Conservation (phyloP, 2,113 vertebrate genomes). For the Otolemur garnettii region DNA sequence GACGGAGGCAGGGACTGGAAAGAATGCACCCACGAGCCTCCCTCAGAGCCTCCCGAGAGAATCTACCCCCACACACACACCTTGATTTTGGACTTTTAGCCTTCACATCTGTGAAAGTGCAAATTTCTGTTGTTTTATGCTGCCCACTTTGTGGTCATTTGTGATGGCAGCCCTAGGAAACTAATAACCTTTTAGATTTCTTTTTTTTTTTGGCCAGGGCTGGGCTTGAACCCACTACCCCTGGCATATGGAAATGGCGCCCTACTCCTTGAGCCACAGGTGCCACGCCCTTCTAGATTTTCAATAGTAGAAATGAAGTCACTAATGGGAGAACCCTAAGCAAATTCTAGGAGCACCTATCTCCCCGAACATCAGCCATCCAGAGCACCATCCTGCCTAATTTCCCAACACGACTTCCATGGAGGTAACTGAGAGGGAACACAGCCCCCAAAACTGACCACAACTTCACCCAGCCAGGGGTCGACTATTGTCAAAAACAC, state of each 20-base stretch:
- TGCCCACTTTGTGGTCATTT: too few species aligned
- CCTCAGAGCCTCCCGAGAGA: neutral
- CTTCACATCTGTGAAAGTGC: neutral
- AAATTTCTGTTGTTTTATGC: neutral
- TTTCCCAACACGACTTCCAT: accelerated
- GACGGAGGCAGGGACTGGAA: neutral
- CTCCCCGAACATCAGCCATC: accelerated
- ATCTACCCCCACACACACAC: neutral
- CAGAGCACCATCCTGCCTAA: accelerated
- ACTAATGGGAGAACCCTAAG: too few species aligned
- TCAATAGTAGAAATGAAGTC: neutral
- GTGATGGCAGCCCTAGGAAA: neutral
- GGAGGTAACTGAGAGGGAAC: accelerated
- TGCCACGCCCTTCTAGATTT: neutral
- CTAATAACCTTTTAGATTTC: accelerated
- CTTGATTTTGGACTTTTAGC: neutral
- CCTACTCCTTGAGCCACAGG: too few species aligned
- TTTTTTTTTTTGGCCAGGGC: too few species aligned
- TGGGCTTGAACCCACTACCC: too few species aligned
- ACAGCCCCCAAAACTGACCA: neutral
- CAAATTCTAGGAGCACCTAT: neutral
- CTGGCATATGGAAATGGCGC: too few species aligned
- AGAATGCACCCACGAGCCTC: neutral
- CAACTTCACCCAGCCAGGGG: neutral
- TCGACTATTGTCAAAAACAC: accelerated